A percentile compares a stretch with the other conserved stretches of the same genome.
Evolutionary conservation across 2,113 vertebrate species (phyloP).

Genomic region (Columba livia): DNA sequence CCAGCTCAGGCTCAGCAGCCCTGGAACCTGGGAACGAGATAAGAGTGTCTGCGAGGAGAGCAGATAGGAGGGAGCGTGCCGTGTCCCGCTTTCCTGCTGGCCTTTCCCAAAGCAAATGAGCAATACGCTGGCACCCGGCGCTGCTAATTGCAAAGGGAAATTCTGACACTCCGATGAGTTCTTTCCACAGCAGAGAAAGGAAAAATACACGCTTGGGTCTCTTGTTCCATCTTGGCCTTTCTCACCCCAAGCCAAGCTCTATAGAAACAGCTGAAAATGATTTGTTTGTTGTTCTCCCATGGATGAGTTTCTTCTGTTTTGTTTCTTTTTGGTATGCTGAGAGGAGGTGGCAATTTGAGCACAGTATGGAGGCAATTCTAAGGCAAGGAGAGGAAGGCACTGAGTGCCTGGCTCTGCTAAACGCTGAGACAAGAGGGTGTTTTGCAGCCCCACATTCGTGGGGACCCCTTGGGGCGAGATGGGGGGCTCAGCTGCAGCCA

Average conservation of each 20-base stretch:
- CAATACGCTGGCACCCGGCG: constrained; percentile 29
- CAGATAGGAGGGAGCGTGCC: background rate
- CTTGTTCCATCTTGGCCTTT: constrained; percentile 51
- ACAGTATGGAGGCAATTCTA: background rate
- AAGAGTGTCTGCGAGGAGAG: background rate
- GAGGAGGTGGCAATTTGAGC: background rate
- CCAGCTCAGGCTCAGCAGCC: background rate
- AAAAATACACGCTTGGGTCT: constrained; percentile 38
- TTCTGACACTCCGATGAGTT: constrained; percentile 53
- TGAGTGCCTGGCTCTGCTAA: background rate
- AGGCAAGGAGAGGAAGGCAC: background rate
- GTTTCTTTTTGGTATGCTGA: background rate
- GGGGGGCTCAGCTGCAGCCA: accelerated
- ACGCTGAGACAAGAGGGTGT: accelerated
- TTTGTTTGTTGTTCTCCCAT: constrained; percentile 49
- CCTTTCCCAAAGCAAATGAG: constrained; percentile 34
- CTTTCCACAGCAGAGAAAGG: constrained; percentile 63
- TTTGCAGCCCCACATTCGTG: accelerated
- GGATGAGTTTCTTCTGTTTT: background rate
- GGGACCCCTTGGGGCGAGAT: background rate
- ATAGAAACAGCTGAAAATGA: constrained; percentile 32
- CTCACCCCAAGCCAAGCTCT: background rate
- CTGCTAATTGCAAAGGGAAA: constrained; percentile 61
- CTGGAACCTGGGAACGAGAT: background rate
- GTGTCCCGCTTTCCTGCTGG: background rate